Base-by-base conservation (phyloP, 2,797 vertebrate species). In the Enteromius thamalakanensis region DNA sequence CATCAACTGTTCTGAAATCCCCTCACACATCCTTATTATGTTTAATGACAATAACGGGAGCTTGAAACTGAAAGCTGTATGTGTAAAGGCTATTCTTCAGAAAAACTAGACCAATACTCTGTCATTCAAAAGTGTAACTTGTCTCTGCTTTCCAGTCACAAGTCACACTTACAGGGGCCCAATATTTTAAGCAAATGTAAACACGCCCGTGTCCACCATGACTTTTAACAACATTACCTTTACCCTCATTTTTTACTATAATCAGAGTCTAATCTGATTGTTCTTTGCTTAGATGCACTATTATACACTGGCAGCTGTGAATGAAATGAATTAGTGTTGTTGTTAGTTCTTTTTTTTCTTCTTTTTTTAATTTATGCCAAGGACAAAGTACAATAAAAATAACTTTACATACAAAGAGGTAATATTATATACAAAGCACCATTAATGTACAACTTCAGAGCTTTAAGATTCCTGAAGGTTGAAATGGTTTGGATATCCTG, bases 91-190 rank as follows among this genome's bases (percentile, higher is more conserved):
- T 42, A 53, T 53, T 55, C 40, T 40, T 47, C 53, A 12, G 32
- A 26, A 3, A 26, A 34, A 7, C 71, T 69, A 6, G 19, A 32
- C 40, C 76, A 49, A 62, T 55, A 8, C 68, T 47, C 40, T 14
- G 34, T 21, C 72, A 78, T 82, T 74, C 12, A 11, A 81, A 70
- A 84, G 60, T 29, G n/a, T 40, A 37, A 60, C n/a, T 80, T 26
- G 72, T 80, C 62, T 53, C 64, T 21, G 45, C 53, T 49, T 76
- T 80, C 67, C 37, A 21, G 32, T 84, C 58, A 19, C 1, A 42
- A 76, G 76, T 76, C 69, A 81, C 49, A 53, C 15, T 19, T 42
- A n/a, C 1, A 7, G 26, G 69, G 3, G n/a, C 12, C 34, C 51
- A 58, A 26, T 14, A 49, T 71, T 49, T 49, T 5, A 49, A 15